Evolutionary conservation across 2,888 invertebrate genomes (phyloP).

Genomic region (Melinaea marsaeus): DNA sequence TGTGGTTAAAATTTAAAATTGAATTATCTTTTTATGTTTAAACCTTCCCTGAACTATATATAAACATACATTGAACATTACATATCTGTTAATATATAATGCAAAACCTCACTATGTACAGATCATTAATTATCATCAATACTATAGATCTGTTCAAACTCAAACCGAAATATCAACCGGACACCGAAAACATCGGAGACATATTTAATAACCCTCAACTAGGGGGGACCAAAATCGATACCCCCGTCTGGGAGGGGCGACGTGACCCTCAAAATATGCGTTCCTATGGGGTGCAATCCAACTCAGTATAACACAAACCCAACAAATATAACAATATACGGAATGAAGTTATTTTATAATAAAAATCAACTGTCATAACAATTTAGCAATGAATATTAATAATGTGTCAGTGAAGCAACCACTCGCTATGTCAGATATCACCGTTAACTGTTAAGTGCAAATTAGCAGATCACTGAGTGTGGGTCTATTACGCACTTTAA

Average conservation of each 20-base stretch:
- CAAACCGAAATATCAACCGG: constrained; percentile 4
- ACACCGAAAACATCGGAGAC: constrained; percentile 37
- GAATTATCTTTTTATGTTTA: too few species aligned
- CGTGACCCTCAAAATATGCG: constrained; percentile 50
- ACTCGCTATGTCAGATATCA: constrained; percentile 22
- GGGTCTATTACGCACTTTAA: constrained; percentile 13
- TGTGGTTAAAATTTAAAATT: too few species aligned
- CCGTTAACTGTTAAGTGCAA: constrained; percentile 34
- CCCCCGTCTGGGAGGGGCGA: constrained; percentile 63
- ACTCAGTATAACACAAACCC: constrained; percentile 11
- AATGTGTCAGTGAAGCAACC: constrained; percentile 16
- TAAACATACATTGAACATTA: too few species aligned
- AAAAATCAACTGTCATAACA: background rate
- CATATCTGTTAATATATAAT: too few species aligned
- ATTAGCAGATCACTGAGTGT: constrained; percentile 31
- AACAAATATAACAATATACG: background rate
- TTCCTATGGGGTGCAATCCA: constrained; percentile 39
- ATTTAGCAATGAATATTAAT: too few species aligned
- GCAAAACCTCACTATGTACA: too few species aligned
- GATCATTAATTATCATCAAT: too few species aligned
- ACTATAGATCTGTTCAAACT: too few species aligned
- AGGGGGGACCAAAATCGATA: constrained; percentile 67
- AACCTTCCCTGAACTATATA: too few species aligned
- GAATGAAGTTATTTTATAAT: background rate
- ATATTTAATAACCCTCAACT: constrained; percentile 66